Conservation (phyloP, 2,797 vertebrate species). For the Ceryle rudis region DNA sequence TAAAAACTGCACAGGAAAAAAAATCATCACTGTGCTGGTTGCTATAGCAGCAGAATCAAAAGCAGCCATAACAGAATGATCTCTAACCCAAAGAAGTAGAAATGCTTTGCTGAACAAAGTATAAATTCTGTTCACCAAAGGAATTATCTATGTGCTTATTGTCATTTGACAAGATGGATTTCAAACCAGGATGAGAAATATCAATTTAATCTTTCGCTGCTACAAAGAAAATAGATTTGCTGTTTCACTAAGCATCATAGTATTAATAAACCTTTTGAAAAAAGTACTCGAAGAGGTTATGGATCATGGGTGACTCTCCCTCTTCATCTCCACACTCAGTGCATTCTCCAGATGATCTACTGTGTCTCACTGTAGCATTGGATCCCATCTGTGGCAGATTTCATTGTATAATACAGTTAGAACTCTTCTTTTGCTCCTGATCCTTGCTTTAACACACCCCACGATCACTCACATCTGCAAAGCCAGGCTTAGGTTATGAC, state of each 20-base stretch:
- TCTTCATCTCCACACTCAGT: not conserved
- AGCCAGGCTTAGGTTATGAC: accelerated
- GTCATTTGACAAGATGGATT: not conserved
- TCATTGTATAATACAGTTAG: not conserved
- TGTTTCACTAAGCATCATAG: not conserved
- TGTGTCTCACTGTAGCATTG: not conserved
- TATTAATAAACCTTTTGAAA: not conserved
- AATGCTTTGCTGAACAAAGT: not conserved
- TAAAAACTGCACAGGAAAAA: not conserved
- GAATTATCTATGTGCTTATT: not conserved
- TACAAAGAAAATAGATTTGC: not conserved
- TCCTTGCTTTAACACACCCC: not conserved
- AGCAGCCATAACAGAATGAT: constrained; percentile 2
- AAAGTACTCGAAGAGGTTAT: not conserved
- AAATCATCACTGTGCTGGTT: not conserved
- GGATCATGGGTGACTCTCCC: not conserved
- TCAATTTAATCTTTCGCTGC: not conserved
- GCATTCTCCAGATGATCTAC: not conserved
- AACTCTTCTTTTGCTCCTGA: not conserved
- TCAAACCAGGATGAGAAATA: not conserved
- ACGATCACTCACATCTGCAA: not conserved
- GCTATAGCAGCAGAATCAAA: constrained; percentile 61
- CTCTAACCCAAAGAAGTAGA: constrained; percentile 8
- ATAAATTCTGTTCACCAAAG: not conserved
- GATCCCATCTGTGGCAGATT: not conserved